Evolutionary conservation across 2,888 invertebrate genomes (phyloP).

Genomic region (Lasioglossum vierecki): DNA sequence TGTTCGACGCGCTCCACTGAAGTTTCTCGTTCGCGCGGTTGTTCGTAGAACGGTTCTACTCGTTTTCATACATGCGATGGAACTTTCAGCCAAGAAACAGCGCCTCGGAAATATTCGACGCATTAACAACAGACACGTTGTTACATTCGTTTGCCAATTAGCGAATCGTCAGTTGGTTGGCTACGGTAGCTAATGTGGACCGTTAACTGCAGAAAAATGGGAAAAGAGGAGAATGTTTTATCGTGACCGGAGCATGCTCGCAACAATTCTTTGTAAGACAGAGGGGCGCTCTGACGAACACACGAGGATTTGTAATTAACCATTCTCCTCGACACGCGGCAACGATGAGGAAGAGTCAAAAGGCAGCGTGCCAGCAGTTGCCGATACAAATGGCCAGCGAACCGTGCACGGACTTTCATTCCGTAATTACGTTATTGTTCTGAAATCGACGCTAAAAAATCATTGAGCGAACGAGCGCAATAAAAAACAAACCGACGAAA

Average conservation of each 20-base stretch:
- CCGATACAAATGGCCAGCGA: neutral
- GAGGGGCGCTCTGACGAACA: neutral
- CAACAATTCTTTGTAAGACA: neutral
- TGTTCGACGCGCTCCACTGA: neutral
- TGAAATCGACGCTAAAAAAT: constrained; percentile 5
- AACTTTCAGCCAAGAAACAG: neutral
- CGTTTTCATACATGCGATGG: neutral
- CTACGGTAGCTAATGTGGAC: neutral
- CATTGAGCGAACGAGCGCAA: neutral
- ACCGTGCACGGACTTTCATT: neutral
- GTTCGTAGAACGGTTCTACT: neutral
- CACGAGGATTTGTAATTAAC: constrained; percentile 15
- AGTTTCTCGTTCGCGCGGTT: neutral
- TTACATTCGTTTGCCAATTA: neutral
- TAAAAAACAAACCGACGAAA: neutral
- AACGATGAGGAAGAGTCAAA: neutral
- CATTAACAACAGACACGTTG: neutral
- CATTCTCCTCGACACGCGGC: neutral
- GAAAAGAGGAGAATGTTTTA: neutral
- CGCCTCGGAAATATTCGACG: neutral
- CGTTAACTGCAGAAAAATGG: constrained; percentile 8
- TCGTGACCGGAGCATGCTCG: neutral
- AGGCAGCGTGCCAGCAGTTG: constrained; percentile 6
- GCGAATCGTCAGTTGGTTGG: neutral
- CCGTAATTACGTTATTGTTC: constrained; percentile 13